phyloP scores from a whole-genome alignment of 2,113 vertebrate species.

The Peromyscus leucopus region DNA sequence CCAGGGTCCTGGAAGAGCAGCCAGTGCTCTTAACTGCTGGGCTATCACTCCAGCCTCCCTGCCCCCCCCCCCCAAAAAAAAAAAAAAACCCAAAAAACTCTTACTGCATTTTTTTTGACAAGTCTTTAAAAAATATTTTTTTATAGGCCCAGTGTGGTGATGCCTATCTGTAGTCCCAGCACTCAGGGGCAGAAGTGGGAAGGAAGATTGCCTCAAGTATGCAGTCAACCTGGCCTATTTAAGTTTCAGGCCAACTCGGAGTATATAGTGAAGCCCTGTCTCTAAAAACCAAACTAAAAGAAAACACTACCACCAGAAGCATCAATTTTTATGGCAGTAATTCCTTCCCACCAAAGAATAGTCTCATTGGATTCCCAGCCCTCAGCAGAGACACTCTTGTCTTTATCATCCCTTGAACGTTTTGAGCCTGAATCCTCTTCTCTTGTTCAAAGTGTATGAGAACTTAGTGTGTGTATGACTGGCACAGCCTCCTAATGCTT shows the following conservation, averaged over 20 bases:
- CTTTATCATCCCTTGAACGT: neutral
- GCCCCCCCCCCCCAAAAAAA: too few species aligned
- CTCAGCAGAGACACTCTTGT: neutral
- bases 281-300: neutral
- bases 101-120: neutral
- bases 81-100: neutral
- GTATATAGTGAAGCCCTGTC: neutral
- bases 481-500: neutral
- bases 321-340: neutral
- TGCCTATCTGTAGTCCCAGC: neutral
- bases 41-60: neutral
- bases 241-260: neutral
- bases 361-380: neutral
- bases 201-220: neutral
- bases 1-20: neutral
- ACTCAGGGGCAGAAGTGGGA: neutral
- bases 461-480: neutral
- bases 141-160: neutral
- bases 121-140: neutral
- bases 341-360: neutral
- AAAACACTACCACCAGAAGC: neutral
- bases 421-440: neutral
- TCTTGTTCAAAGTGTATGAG: neutral
- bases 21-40: neutral
- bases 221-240: too few species aligned